Base-by-base conservation (phyloP, 2,888 invertebrate genomes). In the Allygus modestus region DNA sequence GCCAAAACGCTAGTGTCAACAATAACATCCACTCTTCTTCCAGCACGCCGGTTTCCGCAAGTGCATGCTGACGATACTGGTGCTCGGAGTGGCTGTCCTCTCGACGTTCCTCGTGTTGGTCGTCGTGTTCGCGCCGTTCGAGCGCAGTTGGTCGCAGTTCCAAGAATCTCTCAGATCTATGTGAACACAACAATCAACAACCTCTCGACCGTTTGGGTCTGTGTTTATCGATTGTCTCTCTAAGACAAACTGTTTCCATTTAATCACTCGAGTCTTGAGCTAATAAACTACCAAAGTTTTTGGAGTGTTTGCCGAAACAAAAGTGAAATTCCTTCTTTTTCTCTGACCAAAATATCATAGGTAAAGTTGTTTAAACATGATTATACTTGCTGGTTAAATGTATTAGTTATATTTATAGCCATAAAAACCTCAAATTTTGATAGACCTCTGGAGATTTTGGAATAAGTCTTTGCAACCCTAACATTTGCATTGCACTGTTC, bases 31-130 rank as follows among this genome's bases (percentile, higher is more conserved):
- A 2, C 89, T 90, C 85, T 89, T 89, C 88, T 92, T 91, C 82
- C 93, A 97, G 97, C 95, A 95, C 90, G 93, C 95, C 1, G 93
- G 93, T 81, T 93, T 96, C 91, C 93, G 97, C 88, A 96, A 96
- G 89, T 92, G 94, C 83, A 91, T 97, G 82, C 92, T 98, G 65
- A 94, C 93, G n/a, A 89, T 97, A 54, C 97, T 97, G 90, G 93
- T 95, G 54, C 91, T 97, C 0, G 92, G 96, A 73, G 92, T 96
- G 84, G 89, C 94, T 20, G 91, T 94, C 26, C 93, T 98, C 88
- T 93, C 95, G 0, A 91, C 94, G 15, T 95, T 93, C 9, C 92
- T 97, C 89, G 93, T 97, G 84, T 93, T 96, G 85, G 92, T 97
- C 73, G 94, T 94, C 23, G 94, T 94, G 0, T 90, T 96, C 85